phyloP scores from a whole-genome alignment of 2,888 invertebrate genomes.

The Tenthredo scrophulariae region DNA sequence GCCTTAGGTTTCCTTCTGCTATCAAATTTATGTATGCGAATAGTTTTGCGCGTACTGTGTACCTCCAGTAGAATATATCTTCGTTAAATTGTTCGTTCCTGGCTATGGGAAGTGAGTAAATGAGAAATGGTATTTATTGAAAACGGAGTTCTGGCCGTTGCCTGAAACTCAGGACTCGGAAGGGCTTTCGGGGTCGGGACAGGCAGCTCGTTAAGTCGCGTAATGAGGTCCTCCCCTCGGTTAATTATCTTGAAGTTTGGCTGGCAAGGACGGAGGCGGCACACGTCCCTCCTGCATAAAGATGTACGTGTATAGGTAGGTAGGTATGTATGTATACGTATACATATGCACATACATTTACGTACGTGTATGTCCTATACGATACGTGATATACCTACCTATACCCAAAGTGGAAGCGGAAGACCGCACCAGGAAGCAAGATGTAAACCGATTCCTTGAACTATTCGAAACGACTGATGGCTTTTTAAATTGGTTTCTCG shows the following conservation, averaged over 20 bases:
- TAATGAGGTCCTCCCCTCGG: slow-evolving; percentile 70
- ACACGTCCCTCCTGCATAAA: slow-evolving; percentile 4
- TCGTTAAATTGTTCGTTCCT: not conserved
- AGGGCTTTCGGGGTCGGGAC: slow-evolving; percentile 47
- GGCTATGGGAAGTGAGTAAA: not conserved
- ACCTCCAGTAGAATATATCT: not conserved
- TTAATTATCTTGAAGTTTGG: slow-evolving; percentile 67
- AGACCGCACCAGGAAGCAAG: slow-evolving; percentile 60
- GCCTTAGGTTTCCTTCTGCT: not conserved
- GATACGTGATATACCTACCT: slow-evolving; percentile 30
- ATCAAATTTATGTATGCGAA: no score
- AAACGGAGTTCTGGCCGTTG: slow-evolving; percentile 29
- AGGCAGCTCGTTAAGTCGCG: slow-evolving; percentile 68
- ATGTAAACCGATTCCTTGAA: slow-evolving; percentile 65
- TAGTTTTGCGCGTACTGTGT: not conserved
- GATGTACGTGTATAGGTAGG: not conserved
- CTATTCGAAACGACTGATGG: slow-evolving; percentile 59
- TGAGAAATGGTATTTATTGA: slow-evolving; percentile 31
- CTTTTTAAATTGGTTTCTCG: slow-evolving; percentile 60
- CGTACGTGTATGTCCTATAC: not conserved
- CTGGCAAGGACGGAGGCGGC: slow-evolving; percentile 47
- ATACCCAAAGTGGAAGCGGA: slow-evolving; percentile 40
- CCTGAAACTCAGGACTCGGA: slow-evolving; percentile 25
- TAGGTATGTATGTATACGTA: not conserved
- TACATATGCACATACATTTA: not conserved